phyloP scores from a whole-genome alignment of 2,888 invertebrate species.

The Hyposoter didymator region DNA sequence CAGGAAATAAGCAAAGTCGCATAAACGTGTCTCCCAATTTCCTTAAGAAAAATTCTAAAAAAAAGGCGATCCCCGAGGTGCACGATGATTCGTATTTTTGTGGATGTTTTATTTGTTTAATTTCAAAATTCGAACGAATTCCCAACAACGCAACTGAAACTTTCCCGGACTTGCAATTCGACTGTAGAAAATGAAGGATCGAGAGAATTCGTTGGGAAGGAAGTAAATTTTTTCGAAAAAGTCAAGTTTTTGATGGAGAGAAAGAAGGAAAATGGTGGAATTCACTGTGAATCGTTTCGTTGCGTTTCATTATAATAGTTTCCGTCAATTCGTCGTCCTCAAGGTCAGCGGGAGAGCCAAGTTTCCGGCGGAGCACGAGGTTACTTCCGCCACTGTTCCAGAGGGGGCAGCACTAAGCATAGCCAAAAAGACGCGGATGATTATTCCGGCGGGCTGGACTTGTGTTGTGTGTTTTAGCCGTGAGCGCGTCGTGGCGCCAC shows the following conservation, averaged over 20 bases:
- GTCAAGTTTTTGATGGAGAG: neutral
- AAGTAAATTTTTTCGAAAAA: neutral
- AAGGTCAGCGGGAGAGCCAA: no score
- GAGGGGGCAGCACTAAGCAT: conserved; percentile 4
- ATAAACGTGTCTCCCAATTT: neutral
- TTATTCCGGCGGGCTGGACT: neutral
- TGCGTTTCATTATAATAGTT: neutral
- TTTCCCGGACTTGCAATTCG: neutral
- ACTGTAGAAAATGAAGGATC: neutral
- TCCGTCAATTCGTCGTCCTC: neutral
- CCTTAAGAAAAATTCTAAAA: neutral
- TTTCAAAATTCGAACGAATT: neutral
- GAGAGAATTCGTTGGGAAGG: neutral
- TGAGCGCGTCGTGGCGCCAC: conserved; percentile 74
- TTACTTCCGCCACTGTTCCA: neutral
- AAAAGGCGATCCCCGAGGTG: neutral
- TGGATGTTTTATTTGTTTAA: neutral
- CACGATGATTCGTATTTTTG: neutral
- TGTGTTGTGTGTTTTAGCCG: neutral
- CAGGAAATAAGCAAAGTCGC: neutral
- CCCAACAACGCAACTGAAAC: neutral
- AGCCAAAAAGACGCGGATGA: neutral
- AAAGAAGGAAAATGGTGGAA: neutral
- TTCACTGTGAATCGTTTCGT: neutral
- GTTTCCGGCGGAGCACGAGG: neutral